Evolutionary conservation across 2,113 vertebrate genomes (phyloP).

Genomic region (Todiramphus chloris): DNA sequence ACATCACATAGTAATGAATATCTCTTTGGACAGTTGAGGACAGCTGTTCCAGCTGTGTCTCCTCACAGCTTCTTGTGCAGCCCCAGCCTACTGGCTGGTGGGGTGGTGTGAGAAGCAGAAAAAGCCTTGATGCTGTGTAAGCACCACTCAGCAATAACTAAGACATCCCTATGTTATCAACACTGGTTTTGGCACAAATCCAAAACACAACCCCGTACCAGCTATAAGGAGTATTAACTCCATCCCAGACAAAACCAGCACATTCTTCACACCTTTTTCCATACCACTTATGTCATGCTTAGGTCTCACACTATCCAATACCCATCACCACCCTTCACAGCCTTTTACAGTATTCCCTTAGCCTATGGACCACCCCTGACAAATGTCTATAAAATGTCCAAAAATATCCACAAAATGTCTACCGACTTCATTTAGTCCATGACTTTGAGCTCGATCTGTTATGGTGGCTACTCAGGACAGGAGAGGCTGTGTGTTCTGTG

Average conservation of each 20-base stretch:
- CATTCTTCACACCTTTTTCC: neutral
- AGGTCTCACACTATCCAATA: neutral
- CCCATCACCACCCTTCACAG: neutral
- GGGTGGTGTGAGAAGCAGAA: neutral
- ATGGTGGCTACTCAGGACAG: neutral
- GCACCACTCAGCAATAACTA: neutral
- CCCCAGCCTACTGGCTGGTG: neutral
- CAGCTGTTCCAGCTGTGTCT: neutral
- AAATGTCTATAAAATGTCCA: neutral
- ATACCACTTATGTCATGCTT: neutral
- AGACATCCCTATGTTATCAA: neutral
- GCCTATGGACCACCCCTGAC: neutral
- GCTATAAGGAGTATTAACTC: neutral
- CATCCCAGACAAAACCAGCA: neutral
- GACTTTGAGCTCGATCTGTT: neutral
- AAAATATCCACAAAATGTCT: neutral
- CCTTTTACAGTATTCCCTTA: neutral
- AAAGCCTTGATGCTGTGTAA: neutral
- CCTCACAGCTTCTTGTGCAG: neutral
- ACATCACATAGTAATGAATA: too few relatives aligned
- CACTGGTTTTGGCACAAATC: neutral
- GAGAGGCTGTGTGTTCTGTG: neutral
- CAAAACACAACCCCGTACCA: neutral
- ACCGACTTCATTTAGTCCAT: neutral
- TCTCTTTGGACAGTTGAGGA: neutral